Base-by-base conservation (phyloP, 2,888 invertebrate genomes). In the Cepaea hortensis region DNA sequence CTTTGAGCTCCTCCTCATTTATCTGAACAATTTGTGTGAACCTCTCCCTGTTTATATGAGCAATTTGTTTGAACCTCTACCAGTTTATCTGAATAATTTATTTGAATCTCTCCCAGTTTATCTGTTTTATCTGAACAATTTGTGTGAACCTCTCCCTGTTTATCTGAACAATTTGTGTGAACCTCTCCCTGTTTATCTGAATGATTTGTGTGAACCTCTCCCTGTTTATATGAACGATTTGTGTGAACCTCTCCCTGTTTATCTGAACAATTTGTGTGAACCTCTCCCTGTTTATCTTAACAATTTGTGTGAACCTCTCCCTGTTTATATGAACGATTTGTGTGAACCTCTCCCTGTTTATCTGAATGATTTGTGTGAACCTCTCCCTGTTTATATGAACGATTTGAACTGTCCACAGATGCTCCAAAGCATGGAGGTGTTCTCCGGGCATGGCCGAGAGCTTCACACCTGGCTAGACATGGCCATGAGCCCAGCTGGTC, bases 381-480 rank as follows among this genome's bases (percentile, higher is more conserved):
- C 35, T 35, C 35, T 35, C 35, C 35, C 35, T 79, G 55, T 13
- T 61, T 13, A 11, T 62, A 13, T 35, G 23, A 20, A 68, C 15
- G 62, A 35, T 20, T 65, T 35, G 11, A 6, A 13, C 50, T 82
- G 61, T 77, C 50, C 3, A 4, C 84, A 87, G 87, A 84, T 87
- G 80, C 72, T 87, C 20, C 9, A 50, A n/a, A 75, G 84, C 20
- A 62, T 87, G 84, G 87, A 87, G 35, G 65, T 84, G 18, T 84
- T 87, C 20, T 11, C n/a, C n/a, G 65, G 48, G 20, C 87, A 87
- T 61, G 72, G 23, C 46, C 72, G 84, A 46, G 87, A 87, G n/a
- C 80, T 87, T 13, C 20, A 68, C 3, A 7, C 72, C 0, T 87
- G 87, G 87, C 7, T 87, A 46, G 55, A 62, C 11, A 9, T n/a